A percentile compares a stretch with the other conserved stretches of the same genome.
These are phyloP conservation scores for Pocillopora meandrina DNA, from an alignment of 92 coral and sea anemone genomes.

Conservation along the genomic window DNA sequence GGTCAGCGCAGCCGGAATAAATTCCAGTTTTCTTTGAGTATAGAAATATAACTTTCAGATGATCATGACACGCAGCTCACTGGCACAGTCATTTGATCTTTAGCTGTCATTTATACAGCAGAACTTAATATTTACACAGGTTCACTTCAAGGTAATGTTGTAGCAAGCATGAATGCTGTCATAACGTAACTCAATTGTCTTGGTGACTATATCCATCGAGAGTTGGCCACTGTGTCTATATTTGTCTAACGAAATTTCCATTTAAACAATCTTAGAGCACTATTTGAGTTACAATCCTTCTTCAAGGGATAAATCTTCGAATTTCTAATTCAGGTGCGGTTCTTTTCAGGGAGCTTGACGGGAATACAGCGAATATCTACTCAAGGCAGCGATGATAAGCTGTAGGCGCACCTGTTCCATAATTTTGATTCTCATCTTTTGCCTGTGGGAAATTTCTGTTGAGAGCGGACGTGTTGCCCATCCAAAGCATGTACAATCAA, in stretches of 20 bases:
- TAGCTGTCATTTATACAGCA: background rate
- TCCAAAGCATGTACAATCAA: background rate
- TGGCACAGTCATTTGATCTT: background rate
- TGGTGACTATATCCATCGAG: background rate
- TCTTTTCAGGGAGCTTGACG: constrained; percentile 1
- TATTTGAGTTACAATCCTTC: background rate
- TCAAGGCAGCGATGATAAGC: constrained; percentile 4
- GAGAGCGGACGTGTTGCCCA: constrained; percentile 3
- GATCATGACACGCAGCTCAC: background rate
- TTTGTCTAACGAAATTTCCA: background rate
- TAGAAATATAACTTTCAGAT: background rate
- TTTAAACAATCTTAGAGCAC: background rate
- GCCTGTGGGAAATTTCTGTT: background rate
- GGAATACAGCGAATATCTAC: background rate
- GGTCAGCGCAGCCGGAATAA: background rate
- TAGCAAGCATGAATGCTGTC: background rate
- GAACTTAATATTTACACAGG: background rate
- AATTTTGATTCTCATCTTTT: background rate
- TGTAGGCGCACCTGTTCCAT: background rate
- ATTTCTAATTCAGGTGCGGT: background rate
- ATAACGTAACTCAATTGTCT: background rate
- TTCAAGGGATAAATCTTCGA: background rate
- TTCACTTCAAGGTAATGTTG: background rate
- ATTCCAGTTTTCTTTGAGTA: background rate
- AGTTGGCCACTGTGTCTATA: background rate